Percentiles rank a stretch among this genome's conserved stretches.
Evolutionary conservation across 30 jellyfish, hydroid and myxozoan species (phyloP).

Genomic region (Turritopsis dohrnii): DNA sequence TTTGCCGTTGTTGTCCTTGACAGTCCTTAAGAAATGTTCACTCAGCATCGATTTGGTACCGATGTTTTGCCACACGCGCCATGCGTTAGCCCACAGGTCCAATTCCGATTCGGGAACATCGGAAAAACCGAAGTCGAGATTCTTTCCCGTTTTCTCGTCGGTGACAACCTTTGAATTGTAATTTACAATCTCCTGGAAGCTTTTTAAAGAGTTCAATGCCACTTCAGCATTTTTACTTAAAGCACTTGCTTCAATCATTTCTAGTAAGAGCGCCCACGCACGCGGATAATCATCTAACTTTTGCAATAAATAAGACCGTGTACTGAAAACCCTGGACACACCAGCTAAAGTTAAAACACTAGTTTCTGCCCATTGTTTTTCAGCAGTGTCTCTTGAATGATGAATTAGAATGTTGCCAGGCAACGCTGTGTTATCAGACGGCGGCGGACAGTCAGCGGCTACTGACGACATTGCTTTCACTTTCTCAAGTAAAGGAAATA

Average conservation of each 20-base stretch:
- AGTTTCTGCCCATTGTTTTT: slow-evolving; percentile 97
- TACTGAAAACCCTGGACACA: slow-evolving; percentile 83
- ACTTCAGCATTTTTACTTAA: slow-evolving; percentile 80
- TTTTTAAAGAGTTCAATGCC: slow-evolving; percentile 77
- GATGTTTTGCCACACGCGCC: slow-evolving; percentile 92
- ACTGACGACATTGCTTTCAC: slow-evolving; percentile 90
- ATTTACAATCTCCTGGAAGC: slow-evolving; percentile 85
- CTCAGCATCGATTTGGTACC: slow-evolving; percentile 73
- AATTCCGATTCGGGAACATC: slow-evolving; percentile 54
- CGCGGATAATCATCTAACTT: slow-evolving; percentile 75
- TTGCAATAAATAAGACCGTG: slow-evolving; percentile 48
- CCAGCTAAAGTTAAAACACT: slow-evolving; percentile 91
- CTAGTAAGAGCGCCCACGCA: slow-evolving; percentile 93
- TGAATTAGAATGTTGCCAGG: slow-evolving; percentile 90
- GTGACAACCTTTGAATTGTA: not conserved
- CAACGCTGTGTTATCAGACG: slow-evolving; percentile 64
- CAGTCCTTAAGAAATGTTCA: slow-evolving; percentile 46
- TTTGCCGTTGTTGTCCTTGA: slow-evolving; percentile 61
- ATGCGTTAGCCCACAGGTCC: slow-evolving; percentile 85
- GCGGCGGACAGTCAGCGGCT: slow-evolving; percentile 98
- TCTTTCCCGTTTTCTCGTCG: not conserved
- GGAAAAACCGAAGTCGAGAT: not conserved
- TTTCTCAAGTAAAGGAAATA: slow-evolving; percentile 73
- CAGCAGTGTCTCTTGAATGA: slow-evolving; percentile 96
- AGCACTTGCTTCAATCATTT: slow-evolving; percentile 83